Percentiles rank a stretch among this genome's conserved stretches.
phyloP scores from a whole-genome alignment of 2,888 invertebrate species.

The Gastrophysa polygoni region DNA sequence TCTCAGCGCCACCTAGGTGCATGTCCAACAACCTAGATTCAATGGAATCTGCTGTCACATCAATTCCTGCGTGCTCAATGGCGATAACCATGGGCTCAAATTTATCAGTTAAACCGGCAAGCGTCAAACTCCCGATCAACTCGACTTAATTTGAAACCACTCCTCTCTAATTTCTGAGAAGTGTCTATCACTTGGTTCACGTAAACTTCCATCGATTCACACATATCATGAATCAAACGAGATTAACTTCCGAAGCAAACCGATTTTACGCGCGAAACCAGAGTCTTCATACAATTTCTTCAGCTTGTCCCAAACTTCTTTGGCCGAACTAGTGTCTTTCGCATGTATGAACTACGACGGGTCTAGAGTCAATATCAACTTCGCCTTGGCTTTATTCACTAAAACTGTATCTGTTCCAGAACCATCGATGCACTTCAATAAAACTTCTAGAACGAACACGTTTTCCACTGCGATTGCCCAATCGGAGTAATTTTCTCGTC shows the following conservation, averaged over 20 bases:
- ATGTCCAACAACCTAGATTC: constrained; percentile 42
- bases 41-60: constrained; percentile 38
- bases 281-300: constrained; percentile 29
- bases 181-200: constrained; percentile 39
- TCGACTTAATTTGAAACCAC: constrained; percentile 33
- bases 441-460: constrained; percentile 29
- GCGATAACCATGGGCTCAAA: constrained; percentile 39
- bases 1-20: constrained; percentile 18
- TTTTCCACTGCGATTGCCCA: constrained; percentile 35
- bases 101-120: constrained; percentile 39
- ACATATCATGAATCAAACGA: constrained; percentile 37
- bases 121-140: constrained; percentile 32
- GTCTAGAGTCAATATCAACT: constrained; percentile 43
- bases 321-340: constrained; percentile 29
- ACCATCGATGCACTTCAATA: constrained; percentile 22
- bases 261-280: constrained; percentile 32
- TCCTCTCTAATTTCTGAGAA: constrained; percentile 32
- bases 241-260: constrained; percentile 36
- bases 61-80: constrained; percentile 38
- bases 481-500: constrained; percentile 40
- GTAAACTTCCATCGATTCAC: constrained; percentile 37
- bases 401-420: constrained; percentile 20
- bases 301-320: constrained; percentile 32
- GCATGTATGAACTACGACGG: constrained; percentile 39
- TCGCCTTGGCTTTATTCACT: constrained; percentile 41